Evolutionary conservation across 2,888 invertebrate genomes (phyloP).

Genomic region (Ophion costatus): DNA sequence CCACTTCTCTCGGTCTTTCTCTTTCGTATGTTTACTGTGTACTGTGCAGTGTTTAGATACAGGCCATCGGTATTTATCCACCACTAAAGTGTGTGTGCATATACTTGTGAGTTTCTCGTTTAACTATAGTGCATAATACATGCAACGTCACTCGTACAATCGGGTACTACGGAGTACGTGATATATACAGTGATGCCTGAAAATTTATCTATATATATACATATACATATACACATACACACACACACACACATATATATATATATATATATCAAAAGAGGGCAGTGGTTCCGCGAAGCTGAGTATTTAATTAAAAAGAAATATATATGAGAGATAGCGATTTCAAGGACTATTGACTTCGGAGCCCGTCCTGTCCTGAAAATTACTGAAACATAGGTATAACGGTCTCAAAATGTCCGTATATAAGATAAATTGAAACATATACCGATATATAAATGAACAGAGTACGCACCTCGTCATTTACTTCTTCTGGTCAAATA

Average conservation of each 20-base stretch:
- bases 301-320: neutral
- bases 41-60: conserved; percentile 42
- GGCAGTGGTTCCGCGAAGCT: neutral
- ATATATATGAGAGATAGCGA: neutral
- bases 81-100: conserved; percentile 48
- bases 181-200: conserved; percentile 25
- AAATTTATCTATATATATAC: neutral
- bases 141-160: conserved; percentile 49
- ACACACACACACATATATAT: conserved; percentile 1
- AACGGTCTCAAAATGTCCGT: neutral
- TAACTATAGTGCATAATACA: conserved; percentile 40
- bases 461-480: too few relatives aligned
- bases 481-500: too few relatives aligned
- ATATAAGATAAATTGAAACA: too few relatives aligned
- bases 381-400: neutral
- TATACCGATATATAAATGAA: too few relatives aligned
- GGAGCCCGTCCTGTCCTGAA: neutral
- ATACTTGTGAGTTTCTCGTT: conserved; percentile 39
- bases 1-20: neutral
- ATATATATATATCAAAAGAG: neutral
- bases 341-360: neutral
- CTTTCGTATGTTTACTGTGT: conserved; percentile 29
- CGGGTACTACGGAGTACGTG: conserved; percentile 53
- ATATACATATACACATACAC: neutral
- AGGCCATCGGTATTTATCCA: conserved; percentile 61